Evolutionary conservation across 2,113 vertebrate species (phyloP), one percentile per base, ranked within the genome.

Genomic region (Prionailurus bengalensis): DNA sequence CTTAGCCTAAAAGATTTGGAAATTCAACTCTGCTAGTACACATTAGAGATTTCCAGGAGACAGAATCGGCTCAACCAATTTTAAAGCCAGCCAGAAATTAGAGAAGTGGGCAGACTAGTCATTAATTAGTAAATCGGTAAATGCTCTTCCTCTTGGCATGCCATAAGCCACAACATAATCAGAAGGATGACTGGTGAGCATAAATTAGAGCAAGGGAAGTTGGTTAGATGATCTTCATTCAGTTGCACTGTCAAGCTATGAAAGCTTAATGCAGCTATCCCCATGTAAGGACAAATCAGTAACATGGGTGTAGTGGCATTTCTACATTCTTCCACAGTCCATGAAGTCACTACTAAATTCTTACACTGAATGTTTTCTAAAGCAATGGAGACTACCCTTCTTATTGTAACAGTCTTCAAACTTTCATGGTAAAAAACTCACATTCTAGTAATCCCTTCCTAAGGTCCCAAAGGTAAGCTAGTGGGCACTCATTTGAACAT

Each of bases 1-100:
- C 45, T 91, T 66, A 76, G n/a, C 31, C 48, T 93, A 61, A 65
- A 95, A 48, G 21, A 91, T 27, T 66, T 78, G 23, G 68, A 88
- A 97, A 89, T 84, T 91, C 51, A 91, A 48, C 48, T 91, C 89
- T 58, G 21, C 29, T 48, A 82, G 51, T 42, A 85, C 9, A 80
- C 25, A n/a, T 42, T 58, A 74, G 42, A 90, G 45, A 45, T 45
- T 8, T 93, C 55, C 16, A 89, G 66, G 12, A 85, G 36, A 8
- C 21, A 76, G 36, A 96, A 91, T 80, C 83, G 76, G 76, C 6
- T 25, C 68, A 83, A 79, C 36, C 13, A 73, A 76, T 79, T 71
- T 91, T 42, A 93, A 88, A 91, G 78, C 48, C 80, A 83, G 63
- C 29, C 45, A 86, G 70, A 93, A 80, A 95, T 90, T 33, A 92